Evolutionary conservation across 2,888 invertebrate species (phyloP), one percentile per base, ranked within the genome.

Genomic region (Apantesis nais): DNA sequence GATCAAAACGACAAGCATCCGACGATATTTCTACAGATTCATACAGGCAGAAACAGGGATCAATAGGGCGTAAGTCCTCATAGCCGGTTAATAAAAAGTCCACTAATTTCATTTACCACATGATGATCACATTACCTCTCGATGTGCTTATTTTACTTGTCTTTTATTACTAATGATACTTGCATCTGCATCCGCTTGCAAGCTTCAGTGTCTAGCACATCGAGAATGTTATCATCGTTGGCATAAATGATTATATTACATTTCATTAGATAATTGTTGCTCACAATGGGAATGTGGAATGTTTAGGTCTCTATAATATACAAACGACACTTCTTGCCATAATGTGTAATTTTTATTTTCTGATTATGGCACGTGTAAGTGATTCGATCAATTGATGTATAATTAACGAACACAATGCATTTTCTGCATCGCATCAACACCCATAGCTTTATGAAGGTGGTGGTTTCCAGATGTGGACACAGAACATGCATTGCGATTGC

Each of bases 41-140:
- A 78, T 96, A 96, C 92, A 95, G 96, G 84, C 95, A 96, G 88
- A 96, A 96, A 91, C 96, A 96, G 89, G 96, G 95, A 90, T 94
- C 95, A 83, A 93, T 95, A 85, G 96, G 96, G 91, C 96, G 96
- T 96, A 96, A 96, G 96, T 96, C 92, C 88, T 80, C 76, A 86
- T 88, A 88, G 83, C 87, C 79, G 83, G 71, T 84, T 72, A 63
- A 63, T 29, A 41, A 74, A 82, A 73, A 78, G 73, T 76, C 78
- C 85, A 83, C 81, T 41, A 82, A 79, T 74, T 78, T 86, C 85
- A 86, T 86, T 85, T 86, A 87, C 84, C 88, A 74, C 89, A 90
- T 91, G 92, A 92, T 90, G 93, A 91, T 91, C 89, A 89, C 92
- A 90, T 90, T 90, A 88, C 87, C 86, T 89, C 89, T 94, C 90